Evolutionary conservation across 2,888 invertebrate species (phyloP), one percentile per base, ranked within the genome.

Genomic region (Epistrophe grossulariae): DNA sequence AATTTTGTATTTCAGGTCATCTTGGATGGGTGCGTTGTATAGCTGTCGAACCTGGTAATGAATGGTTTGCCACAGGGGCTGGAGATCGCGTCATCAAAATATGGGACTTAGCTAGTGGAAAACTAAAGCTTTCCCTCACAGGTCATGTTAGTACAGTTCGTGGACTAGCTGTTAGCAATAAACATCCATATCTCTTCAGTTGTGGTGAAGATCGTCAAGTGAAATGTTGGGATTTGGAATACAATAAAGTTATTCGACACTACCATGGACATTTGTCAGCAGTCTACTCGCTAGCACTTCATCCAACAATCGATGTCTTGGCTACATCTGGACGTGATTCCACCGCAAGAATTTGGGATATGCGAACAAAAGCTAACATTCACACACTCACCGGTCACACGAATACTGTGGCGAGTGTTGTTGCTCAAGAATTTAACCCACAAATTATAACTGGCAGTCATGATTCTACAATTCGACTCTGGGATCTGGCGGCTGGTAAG

Each of bases 211-310:
- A 99, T 93, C 96, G 99, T 90, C 98, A 99, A 94, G 99, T 99
- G 0, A 99, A 99, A 94, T 99, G 99, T 92, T 99, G 99, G 99
- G 99, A 99, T 94, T 94, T 99, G 40, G 99, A 99, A 93, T 98
- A 99, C 91, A 99, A 99, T 92, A 99, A 99, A 93, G 95, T 98
- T 4, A 98, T 99, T 89, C 95, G 99, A 0, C 99, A 99, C 93
- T 99, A 99, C 93, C 99, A 99, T 93, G 99, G 99, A 0, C 99
- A 99, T 93, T 94, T 99, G 84, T 99, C 99, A 48, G 99, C 99
- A 0, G 98, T 98, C 70, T 98, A 99, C 93, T 96, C 97, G 0
- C 93, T 99, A 89, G 96, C 98, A 6, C 94, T 99, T 35, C 99
- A 99, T 94, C 99, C 99, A 4, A 97, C 96, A 4, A 96, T 99